Percentiles rank a stretch among this genome's conserved stretches.
phyloP scores from a whole-genome alignment of 2,797 vertebrate species.

The Lateolabrax maculatus region DNA sequence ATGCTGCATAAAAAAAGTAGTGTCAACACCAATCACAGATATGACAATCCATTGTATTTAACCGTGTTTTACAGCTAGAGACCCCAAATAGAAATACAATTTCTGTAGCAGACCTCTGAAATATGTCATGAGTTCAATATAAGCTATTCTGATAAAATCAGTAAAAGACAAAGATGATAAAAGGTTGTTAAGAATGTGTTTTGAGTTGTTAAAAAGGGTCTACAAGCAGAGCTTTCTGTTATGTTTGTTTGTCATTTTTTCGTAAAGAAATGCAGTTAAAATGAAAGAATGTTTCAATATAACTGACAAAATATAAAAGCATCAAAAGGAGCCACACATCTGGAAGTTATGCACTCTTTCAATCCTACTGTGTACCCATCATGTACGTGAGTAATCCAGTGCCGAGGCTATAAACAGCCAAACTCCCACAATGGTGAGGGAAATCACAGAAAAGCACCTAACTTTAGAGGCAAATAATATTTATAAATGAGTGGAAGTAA shows the following conservation, averaged over 20 bases:
- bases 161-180: not conserved
- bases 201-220: not conserved
- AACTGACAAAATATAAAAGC: not conserved
- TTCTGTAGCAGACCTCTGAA: not conserved
- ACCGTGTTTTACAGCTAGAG: not conserved
- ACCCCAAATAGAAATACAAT: not conserved
- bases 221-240: not conserved
- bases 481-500: not conserved
- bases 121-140: not conserved
- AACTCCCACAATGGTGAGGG: not conserved
- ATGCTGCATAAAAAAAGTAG: not conserved
- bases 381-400: not conserved
- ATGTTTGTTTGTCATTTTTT: not conserved
- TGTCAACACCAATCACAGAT: not conserved
- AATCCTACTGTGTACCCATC: not conserved
- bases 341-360: not conserved
- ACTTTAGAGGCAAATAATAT: not conserved
- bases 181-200: too few species aligned
- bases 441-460: not conserved
- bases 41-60: not conserved
- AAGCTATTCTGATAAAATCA: not conserved
- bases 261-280: not conserved
- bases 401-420: not conserved
- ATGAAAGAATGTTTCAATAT: slow-evolving; percentile 6
- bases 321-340: slow-evolving; percentile 22